A percentile compares a stretch with the other conserved stretches of the same genome.
Conservation (phyloP, 2,797 vertebrate species). For the Pelochelys cantorii region DNA sequence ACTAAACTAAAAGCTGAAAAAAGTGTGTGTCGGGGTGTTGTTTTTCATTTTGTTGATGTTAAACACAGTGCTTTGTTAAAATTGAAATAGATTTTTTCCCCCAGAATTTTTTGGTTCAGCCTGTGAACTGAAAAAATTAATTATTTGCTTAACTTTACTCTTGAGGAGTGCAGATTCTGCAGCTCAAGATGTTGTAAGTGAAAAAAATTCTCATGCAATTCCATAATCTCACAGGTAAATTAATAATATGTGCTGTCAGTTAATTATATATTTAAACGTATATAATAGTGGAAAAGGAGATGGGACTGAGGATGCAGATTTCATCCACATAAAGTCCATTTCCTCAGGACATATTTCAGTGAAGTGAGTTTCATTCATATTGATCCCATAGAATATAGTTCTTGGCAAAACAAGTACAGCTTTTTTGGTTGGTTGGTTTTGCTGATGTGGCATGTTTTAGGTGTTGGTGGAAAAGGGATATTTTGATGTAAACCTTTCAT, state of each 20-base stretch:
- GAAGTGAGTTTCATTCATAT: background rate
- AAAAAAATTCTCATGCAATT: constrained; percentile 9
- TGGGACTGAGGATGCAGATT: background rate
- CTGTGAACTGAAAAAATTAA: background rate
- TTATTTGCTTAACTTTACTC: background rate
- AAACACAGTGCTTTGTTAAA: background rate
- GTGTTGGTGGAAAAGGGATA: background rate
- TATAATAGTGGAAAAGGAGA: background rate
- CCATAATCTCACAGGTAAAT: background rate
- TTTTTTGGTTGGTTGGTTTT: background rate
- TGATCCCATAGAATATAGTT: background rate
- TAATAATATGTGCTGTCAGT: background rate
- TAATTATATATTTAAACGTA: background rate
- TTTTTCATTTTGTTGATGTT: background rate
- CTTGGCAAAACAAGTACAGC: background rate
- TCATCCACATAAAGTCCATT: background rate
- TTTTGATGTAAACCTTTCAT: background rate
- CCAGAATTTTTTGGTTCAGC: background rate
- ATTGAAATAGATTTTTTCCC: background rate
- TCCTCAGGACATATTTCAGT: background rate
- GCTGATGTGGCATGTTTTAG: fast-evolving
- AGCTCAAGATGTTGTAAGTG: background rate
- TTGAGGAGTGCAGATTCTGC: background rate
- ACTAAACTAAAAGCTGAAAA: background rate
- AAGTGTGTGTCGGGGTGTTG: background rate